Percentiles rank a stretch among this genome's conserved stretches.
Evolutionary conservation across 2,113 vertebrate species (phyloP).

Genomic region (Eptesicus fuscus): DNA sequence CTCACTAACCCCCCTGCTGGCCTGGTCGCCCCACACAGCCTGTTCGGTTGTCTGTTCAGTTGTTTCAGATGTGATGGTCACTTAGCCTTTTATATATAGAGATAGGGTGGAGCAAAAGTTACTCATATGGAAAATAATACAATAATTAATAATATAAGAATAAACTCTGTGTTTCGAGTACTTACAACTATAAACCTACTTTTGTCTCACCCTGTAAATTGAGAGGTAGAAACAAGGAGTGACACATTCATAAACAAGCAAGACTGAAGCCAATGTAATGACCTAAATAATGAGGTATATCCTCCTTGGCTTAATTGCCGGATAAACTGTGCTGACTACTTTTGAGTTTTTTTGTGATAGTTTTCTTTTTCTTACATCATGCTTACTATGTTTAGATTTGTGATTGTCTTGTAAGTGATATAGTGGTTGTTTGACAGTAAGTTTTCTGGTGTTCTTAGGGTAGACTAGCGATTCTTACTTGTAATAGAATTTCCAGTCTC

Average conservation of each 20-base stretch:
- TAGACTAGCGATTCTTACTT: neutral
- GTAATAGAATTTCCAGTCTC: neutral
- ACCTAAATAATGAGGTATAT: neutral
- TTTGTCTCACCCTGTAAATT: neutral
- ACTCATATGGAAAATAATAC: neutral
- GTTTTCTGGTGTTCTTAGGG: neutral
- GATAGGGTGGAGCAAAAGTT: neutral
- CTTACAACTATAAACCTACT: neutral
- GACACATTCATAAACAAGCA: neutral
- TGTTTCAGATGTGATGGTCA: too few species aligned
- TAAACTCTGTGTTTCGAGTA: neutral
- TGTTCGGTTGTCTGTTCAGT: too few species aligned
- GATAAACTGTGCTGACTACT: neutral
- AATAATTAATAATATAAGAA: neutral
- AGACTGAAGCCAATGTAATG: neutral
- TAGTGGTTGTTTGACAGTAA: neutral
- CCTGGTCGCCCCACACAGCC: too few species aligned
- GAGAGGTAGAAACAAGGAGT: neutral
- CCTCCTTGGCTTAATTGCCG: neutral
- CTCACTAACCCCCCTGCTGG: too few species aligned
- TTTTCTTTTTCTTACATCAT: slow-evolving; percentile 18
- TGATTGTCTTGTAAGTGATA: neutral
- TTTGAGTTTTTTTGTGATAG: neutral
- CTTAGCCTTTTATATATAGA: too few species aligned
- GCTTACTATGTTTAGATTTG: neutral